Conservation (phyloP, 2,888 invertebrate species). For the Plagiodera versicolora region DNA sequence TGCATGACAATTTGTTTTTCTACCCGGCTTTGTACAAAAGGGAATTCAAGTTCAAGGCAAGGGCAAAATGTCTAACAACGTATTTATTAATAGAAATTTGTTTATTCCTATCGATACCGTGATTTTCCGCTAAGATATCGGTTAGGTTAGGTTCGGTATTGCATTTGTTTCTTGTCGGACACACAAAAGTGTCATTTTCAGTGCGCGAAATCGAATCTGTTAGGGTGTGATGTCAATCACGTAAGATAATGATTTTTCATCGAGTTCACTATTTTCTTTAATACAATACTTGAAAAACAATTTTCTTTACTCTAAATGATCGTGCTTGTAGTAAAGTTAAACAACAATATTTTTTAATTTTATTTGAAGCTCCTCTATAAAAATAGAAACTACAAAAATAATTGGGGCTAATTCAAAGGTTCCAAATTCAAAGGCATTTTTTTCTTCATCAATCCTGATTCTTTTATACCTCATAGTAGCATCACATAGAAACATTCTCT, state of each 20-base stretch:
- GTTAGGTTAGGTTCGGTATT: conserved; percentile 3
- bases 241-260: neutral
- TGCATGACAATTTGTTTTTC: conserved; percentile 25
- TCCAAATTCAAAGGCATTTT: no score
- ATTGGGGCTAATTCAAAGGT: no score
- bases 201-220: neutral
- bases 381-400: no score
- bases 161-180: neutral
- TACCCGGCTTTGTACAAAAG: conserved; percentile 36
- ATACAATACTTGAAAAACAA: no score
- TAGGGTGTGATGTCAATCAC: conserved; percentile 12
- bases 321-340: no score
- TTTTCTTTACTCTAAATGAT: no score
- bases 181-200: neutral
- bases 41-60: conserved; percentile 52
- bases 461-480: no score
- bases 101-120: conserved; percentile 32
- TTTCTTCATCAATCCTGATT: no score
- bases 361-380: no score
- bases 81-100: conserved; percentile 40
- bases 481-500: no score
- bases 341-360: no score
- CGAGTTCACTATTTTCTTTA: neutral
- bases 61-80: conserved; percentile 43
- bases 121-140: conserved; percentile 23